Evolutionary conservation across 2,888 invertebrate genomes (phyloP).

Genomic region (Aspidiotus rigidus): DNA sequence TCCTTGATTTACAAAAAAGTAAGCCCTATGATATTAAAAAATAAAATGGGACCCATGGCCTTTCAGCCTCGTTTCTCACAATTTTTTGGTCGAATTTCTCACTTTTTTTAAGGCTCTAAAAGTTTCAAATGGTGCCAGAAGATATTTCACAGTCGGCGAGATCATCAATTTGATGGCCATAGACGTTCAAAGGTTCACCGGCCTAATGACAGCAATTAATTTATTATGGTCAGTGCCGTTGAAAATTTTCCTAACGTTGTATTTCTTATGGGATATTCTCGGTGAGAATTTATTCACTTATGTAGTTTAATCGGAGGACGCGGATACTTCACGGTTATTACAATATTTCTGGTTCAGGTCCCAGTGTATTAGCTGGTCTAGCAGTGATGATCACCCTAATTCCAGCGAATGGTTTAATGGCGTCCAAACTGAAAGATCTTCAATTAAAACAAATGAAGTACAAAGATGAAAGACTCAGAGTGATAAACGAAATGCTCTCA

Average conservation of each 20-base stretch:
- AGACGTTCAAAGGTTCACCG: slow-evolving; percentile 47
- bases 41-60: no score
- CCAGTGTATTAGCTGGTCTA: slow-evolving; percentile 53
- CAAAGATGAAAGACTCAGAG: slow-evolving; percentile 50
- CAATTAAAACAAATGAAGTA: slow-evolving; percentile 49
- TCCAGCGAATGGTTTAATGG: slow-evolving; percentile 47
- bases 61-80: no score
- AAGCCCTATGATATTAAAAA: not conserved
- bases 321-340: not conserved
- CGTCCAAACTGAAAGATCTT: slow-evolving; percentile 45
- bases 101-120: slow-evolving; percentile 40
- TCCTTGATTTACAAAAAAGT: slow-evolving; percentile 50
- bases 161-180: slow-evolving; percentile 49
- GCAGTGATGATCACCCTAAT: slow-evolving; percentile 48
- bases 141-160: slow-evolving; percentile 46
- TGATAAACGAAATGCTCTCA: slow-evolving; percentile 39
- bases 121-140: slow-evolving; percentile 43
- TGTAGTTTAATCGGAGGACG: no score
- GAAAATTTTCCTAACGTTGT: slow-evolving; percentile 49
- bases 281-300: slow-evolving; percentile 38
- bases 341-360: slow-evolving; percentile 42
- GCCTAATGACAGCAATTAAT: slow-evolving; percentile 45
- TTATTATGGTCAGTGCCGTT: slow-evolving; percentile 48
- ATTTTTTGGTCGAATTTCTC: no score
- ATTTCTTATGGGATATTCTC: slow-evolving; percentile 46